Conservation (phyloP, 2,888 invertebrate genomes). For the Notocelia uddmanniana region DNA sequence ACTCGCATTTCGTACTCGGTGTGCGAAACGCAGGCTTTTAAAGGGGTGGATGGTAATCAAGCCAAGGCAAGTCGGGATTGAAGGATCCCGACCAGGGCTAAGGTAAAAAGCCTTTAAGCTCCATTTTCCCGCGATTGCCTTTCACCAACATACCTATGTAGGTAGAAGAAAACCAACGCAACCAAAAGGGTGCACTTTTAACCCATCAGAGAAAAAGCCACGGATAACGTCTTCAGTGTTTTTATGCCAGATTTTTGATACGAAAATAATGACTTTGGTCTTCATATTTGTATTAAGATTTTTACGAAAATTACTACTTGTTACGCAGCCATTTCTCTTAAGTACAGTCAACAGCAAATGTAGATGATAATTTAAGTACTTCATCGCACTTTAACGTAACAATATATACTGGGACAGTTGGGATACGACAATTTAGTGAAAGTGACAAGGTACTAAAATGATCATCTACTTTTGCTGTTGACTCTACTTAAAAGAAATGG, state of each 20-base stretch:
- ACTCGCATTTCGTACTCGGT: slow-evolving; percentile 56
- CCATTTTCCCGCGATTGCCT: slow-evolving; percentile 55
- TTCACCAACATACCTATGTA: slow-evolving; percentile 31
- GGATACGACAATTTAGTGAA: too few species aligned
- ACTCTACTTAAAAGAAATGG: too few species aligned
- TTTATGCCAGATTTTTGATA: background rate
- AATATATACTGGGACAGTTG: too few species aligned
- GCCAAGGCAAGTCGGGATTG: slow-evolving; percentile 67
- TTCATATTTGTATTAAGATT: too few species aligned
- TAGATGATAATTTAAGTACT: too few species aligned
- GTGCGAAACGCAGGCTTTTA: slow-evolving; percentile 65
- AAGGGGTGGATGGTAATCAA: slow-evolving; percentile 78
- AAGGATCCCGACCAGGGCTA: slow-evolving; percentile 72
- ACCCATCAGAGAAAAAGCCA: background rate
- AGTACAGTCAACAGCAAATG: too few species aligned
- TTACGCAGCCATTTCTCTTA: too few species aligned
- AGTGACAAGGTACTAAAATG: too few species aligned
- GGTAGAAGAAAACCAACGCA: background rate
- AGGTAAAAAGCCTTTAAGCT: slow-evolving; percentile 74
- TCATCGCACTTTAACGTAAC: too few species aligned
- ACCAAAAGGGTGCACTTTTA: slow-evolving; percentile 13
- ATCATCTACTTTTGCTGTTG: too few species aligned
- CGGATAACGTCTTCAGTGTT: background rate
- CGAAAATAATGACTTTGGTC: background rate
- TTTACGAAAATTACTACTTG: too few species aligned